These are phyloP conservation scores for Dynastes hyllus DNA, from an alignment of 2,888 invertebrate genomes.

Conservation along the genomic window DNA sequence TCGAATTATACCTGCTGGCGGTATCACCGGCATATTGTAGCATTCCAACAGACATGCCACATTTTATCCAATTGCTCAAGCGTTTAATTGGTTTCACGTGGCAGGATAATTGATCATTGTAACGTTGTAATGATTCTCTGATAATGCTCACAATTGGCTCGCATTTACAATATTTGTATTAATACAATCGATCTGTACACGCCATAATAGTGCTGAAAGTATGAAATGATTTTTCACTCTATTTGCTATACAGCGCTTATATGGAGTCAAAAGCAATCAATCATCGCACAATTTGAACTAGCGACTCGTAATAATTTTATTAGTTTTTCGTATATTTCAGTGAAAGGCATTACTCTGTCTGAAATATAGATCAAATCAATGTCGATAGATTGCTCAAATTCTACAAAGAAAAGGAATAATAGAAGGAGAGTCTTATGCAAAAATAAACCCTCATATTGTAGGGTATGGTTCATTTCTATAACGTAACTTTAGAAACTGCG, in stretches of 20 bases:
- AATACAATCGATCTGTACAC: conserved; percentile 7
- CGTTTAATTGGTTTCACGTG: conserved; percentile 34
- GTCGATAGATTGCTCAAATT: background rate
- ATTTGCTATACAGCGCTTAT: no score
- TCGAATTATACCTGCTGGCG: background rate
- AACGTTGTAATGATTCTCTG: conserved; percentile 11
- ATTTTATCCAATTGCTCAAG: conserved; percentile 14
- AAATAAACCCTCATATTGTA: background rate
- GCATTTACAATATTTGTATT: conserved; percentile 22
- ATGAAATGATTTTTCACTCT: no score
- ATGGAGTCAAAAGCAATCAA: background rate
- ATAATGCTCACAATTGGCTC: conserved; percentile 7
- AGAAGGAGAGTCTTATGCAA: background rate
- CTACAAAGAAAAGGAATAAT: background rate
- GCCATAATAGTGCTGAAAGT: background rate
- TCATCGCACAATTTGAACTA: background rate
- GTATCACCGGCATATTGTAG: background rate
- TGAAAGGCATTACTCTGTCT: background rate
- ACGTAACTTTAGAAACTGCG: background rate
- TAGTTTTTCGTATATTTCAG: background rate
- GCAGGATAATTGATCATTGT: conserved; percentile 33
- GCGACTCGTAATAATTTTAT: background rate
- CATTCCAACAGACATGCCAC: background rate
- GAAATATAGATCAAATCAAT: conserved; percentile 7
- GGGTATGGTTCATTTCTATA: background rate